These are phyloP conservation scores for Lasioglossum vierecki DNA, from an alignment of 2,888 invertebrate genomes.

Conservation along the genomic window DNA sequence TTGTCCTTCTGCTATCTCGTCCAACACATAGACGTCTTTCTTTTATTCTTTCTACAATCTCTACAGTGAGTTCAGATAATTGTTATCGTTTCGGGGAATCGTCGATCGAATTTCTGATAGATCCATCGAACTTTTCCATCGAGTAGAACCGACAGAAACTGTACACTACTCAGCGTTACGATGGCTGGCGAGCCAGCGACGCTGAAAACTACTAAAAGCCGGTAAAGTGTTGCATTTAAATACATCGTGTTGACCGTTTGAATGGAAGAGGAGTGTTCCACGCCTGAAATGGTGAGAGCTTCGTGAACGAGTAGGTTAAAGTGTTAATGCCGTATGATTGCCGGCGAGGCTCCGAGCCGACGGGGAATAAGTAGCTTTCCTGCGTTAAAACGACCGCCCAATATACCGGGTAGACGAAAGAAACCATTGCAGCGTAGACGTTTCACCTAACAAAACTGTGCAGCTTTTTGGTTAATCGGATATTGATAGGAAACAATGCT, in stretches of 20 bases:
- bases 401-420: conserved; percentile 57
- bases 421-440: not conserved
- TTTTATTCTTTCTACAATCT: no score
- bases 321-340: conserved; percentile 80
- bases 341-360: conserved; percentile 75
- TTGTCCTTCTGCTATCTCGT: no score
- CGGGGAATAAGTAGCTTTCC: conserved; percentile 65
- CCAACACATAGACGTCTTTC: no score
- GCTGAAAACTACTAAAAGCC: not conserved
- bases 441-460: not conserved
- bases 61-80: no score
- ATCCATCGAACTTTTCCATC: not conserved
- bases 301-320: conserved; percentile 76
- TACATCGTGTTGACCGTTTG: conserved; percentile 34
- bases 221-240: conserved; percentile 22
- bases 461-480: not conserved
- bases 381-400: conserved; percentile 56
- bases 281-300: conserved; percentile 66
- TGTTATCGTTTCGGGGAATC: not conserved
- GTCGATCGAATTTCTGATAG: not conserved
- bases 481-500: no score
- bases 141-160: not conserved
- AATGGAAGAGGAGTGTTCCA: conserved; percentile 51
- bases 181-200: not conserved
- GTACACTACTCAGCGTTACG: not conserved